phyloP scores from a whole-genome alignment of 2,888 invertebrate genomes.

The Willowsia nigromaculata region DNA sequence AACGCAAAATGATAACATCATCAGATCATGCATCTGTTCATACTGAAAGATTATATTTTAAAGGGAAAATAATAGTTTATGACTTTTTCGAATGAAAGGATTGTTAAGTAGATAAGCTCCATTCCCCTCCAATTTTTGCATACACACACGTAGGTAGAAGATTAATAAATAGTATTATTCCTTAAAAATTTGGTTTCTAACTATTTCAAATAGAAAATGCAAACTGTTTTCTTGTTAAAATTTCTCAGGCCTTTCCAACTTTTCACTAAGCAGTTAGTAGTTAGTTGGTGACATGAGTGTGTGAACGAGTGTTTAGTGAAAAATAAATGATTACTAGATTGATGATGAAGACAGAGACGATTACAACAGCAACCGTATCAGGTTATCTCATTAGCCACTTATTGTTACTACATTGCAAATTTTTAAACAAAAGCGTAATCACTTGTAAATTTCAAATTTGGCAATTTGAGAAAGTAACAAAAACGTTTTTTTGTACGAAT shows the following conservation, averaged over 20 bases:
- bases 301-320: not conserved
- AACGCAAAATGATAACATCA: not conserved
- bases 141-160: too few relatives aligned
- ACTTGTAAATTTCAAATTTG: slow-evolving; percentile 26
- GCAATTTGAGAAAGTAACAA: slow-evolving; percentile 50
- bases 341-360: not conserved
- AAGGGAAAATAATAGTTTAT: not conserved
- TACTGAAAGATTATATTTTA: not conserved
- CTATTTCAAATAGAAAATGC: not conserved
- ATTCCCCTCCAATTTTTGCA: too few relatives aligned
- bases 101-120: too few relatives aligned
- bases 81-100: not conserved
- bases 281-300: not conserved
- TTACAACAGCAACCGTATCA: slow-evolving; percentile 3
- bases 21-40: not conserved
- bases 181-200: too few relatives aligned
- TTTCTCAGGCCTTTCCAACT: slow-evolving; percentile 42
- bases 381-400: slow-evolving; percentile 21
- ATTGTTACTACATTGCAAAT: not conserved
- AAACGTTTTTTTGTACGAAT: not conserved
- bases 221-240: not conserved
- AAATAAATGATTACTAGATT: not conserved
- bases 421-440: slow-evolving; percentile 24
- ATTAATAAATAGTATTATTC: too few relatives aligned
- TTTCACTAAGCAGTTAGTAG: slow-evolving; percentile 39